Evolutionary conservation across 1,140 invertebrate species (phyloP).

Genomic region (Lutraria rhynchaena): DNA sequence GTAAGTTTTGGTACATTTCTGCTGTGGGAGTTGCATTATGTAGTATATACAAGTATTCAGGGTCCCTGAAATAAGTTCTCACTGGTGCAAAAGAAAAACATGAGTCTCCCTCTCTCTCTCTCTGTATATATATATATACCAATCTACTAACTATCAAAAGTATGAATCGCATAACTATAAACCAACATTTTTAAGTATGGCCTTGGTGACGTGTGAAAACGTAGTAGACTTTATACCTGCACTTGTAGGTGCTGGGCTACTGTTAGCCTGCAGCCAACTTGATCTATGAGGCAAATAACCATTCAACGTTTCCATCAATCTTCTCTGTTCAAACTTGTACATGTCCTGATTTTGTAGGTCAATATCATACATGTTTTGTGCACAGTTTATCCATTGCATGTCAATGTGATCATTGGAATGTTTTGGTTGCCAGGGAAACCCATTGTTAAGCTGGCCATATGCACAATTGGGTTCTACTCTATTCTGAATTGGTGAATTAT

Average conservation of each 20-base stretch:
- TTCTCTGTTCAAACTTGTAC: slow-evolving; percentile 17
- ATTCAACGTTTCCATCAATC: slow-evolving; percentile 10
- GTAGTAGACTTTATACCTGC: too few species aligned
- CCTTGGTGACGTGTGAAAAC: too few species aligned
- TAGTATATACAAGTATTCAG: too few species aligned
- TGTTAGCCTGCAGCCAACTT: slow-evolving; percentile 24
- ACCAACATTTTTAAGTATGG: too few species aligned
- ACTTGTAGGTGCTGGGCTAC: not conserved
- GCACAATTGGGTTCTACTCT: slow-evolving; percentile 2
- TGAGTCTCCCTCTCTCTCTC: too few species aligned
- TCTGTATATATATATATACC: too few species aligned
- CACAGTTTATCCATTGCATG: slow-evolving; percentile 17
- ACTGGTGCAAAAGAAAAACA: too few species aligned
- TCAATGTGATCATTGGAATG: not conserved
- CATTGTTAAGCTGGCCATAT: not conserved
- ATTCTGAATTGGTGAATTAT: not conserved
- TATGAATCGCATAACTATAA: too few species aligned
- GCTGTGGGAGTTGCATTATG: too few species aligned
- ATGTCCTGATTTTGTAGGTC: slow-evolving; percentile 12
- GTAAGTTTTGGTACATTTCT: too few species aligned
- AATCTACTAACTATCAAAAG: too few species aligned
- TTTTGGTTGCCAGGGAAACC: slow-evolving; percentile 34
- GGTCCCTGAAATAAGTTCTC: too few species aligned
- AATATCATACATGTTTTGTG: slow-evolving; percentile 27
- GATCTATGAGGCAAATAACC: not conserved